phyloP scores from a whole-genome alignment of 2,797 vertebrate genomes.

The Tragelaphus eurycerus region DNA sequence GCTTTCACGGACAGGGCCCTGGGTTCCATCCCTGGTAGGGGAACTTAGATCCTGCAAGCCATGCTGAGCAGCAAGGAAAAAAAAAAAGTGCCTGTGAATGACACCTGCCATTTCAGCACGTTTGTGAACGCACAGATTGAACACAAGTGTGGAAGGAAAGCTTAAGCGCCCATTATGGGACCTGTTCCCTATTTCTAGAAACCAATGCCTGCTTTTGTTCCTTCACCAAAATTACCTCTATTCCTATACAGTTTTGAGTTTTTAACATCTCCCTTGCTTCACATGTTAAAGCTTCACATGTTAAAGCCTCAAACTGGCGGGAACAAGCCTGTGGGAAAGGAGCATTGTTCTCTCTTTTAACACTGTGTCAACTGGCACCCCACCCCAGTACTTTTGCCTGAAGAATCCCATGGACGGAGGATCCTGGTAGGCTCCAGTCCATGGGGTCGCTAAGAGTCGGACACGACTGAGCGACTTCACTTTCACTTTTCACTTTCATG shows the following conservation, averaged over 20 bases:
- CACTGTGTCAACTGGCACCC: not conserved
- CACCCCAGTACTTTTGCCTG: too few species aligned
- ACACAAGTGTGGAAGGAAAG: not conserved
- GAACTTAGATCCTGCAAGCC: not conserved
- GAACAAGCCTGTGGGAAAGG: not conserved
- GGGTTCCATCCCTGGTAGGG: not conserved
- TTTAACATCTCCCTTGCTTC: not conserved
- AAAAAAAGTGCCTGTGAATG: not conserved
- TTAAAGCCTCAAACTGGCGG: not conserved
- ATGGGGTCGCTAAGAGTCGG: too few species aligned
- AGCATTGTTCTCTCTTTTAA: not conserved
- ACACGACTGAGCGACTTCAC: too few species aligned
- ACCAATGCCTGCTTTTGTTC: not conserved
- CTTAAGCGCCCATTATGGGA: not conserved
- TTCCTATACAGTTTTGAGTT: not conserved
- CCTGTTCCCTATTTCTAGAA: not conserved
- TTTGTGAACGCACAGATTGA: not conserved
- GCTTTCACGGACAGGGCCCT: not conserved
- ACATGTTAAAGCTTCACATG: not conserved
- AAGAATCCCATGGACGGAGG: too few species aligned
- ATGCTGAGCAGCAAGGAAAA: not conserved
- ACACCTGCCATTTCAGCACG: not conserved
- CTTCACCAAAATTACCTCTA: not conserved
- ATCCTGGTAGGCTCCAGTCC: too few species aligned
- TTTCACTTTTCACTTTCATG: too few species aligned